Evolutionary conservation across 64 coral and sea anemone genomes (phyloP), one percentile per base, ranked within the genome.

Genomic region (Dendronephthya gigantea): DNA sequence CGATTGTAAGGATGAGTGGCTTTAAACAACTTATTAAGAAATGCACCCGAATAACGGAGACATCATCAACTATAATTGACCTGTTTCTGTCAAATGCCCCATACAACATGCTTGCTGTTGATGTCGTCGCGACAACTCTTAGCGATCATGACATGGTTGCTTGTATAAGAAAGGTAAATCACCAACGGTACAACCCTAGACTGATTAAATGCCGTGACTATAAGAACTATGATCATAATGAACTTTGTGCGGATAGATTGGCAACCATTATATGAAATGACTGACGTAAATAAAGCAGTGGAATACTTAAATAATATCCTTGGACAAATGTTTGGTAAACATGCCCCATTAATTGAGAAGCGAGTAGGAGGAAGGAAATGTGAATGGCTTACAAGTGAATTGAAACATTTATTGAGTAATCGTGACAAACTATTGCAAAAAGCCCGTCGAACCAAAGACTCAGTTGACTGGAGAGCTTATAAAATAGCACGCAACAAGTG

Each of bases 141-240:
- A 70, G 66, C n/a, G 16, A 76, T 76, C 6, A 29, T 29, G n/a
- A 76, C 25, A 76, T 76, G 69, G 69, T 76, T 76, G 69, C 69
- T 35, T 76, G 69, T 76, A 38, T 76, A 76, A 32, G 31, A 76
- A 76, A 76, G 69, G 10, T 76, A 1, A 76, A 76, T 16, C 35
- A 32, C 28, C 28, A 76, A 32, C 69, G 35, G 4, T 76, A 76
- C 69, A 76, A 76, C 35, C 29, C 69, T 5, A 76, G 69, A 76
- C 3, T 76, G 69, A 76, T 76, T 35, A 35, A 32, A 32, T 76
- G 69, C 35, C 23, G 69, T 5, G 69, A 76, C n/a, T 76, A 76
- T 76, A 76, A 34, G 25, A 76, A 76, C 69, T 76, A 76, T 30
- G 35, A 29, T 30, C 69, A 32, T 76, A 38, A 6, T 5, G 6